Base-by-base conservation (phyloP, 2,888 invertebrate genomes). In the Agrilus mali region DNA sequence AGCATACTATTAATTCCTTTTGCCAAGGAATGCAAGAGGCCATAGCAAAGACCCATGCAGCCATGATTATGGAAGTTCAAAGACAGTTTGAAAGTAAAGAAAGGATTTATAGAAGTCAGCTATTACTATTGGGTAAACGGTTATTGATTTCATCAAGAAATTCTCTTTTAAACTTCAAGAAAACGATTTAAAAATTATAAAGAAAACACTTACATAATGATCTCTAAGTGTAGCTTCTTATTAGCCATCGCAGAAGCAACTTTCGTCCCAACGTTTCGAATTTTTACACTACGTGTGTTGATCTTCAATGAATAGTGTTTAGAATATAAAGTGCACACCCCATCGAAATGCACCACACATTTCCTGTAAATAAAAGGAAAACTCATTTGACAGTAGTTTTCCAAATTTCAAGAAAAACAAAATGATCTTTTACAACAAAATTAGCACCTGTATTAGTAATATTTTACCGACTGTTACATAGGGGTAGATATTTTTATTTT, bases 1-100 rank as follows among this genome's bases (percentile, higher is more conserved):
- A 78, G 57, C 74, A 75, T 49, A 76, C 78, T 2, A 72, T 84
- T 41, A 76, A 75, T 56, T 71, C 75, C 6, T 76, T 80, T 50
- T 81, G 79, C 54, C 77, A 80, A 51, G 77, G 77, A 10, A 67
- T 68, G 67, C 75, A 78, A 53, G 80, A 82, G 49, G 75, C 76
- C 3, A 76, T 84, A 50, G 73, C 73, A 14, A 78, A 79, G 58
- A 81, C 78, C 1, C 79, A 82, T 53, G 72, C 76, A 2, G 69
- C 72, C 10, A 74, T 82, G 57, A 66, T 81, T 6, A 69, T 77
- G 58, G 80, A 82, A 57, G 73, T 83, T 7, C 80, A 81, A 54
- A 70, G 77, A 63, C 81, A 73, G 55, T 75, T 67, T 43, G 72
- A 74, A 49, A 68, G 66, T 22, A 73, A 73, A 53, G 65, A 66